These are phyloP conservation scores for Champsocephalus gunnari DNA, from an alignment of 2,797 vertebrate genomes.

Conservation along the genomic window DNA sequence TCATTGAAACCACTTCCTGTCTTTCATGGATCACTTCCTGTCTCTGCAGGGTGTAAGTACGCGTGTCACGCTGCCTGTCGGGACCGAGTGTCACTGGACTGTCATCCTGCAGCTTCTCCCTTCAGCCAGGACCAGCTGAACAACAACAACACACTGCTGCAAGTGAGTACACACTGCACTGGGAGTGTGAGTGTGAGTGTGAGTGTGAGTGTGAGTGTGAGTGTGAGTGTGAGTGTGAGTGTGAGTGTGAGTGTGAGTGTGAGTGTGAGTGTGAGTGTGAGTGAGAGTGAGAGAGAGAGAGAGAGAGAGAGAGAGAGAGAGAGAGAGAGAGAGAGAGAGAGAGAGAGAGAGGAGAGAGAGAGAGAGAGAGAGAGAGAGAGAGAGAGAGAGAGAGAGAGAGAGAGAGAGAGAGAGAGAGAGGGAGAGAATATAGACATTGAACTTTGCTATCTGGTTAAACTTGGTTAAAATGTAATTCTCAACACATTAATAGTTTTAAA, in stretches of 20 bases:
- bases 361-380: too few species aligned
- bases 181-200: slow-evolving; percentile 11
- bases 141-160: slow-evolving; percentile 72
- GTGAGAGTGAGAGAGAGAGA: slow-evolving; percentile 9
- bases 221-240: too few species aligned
- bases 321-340: too few species aligned
- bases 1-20: too few species aligned
- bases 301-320: too few species aligned
- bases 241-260: too few species aligned
- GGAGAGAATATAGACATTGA: too few species aligned
- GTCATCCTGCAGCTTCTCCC: slow-evolving; percentile 55
- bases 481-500: background rate
- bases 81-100: slow-evolving; percentile 73
- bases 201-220: too few species aligned
- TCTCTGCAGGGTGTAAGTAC: slow-evolving; percentile 76
- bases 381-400: too few species aligned
- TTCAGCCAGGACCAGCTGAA: slow-evolving; percentile 70
- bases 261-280: background rate
- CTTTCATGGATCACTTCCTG: background rate
- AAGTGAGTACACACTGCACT: slow-evolving; percentile 60
- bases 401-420: too few species aligned
- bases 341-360: too few species aligned
- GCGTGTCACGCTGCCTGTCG: slow-evolving; percentile 73
- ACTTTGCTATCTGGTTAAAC: background rate
- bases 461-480: background rate